Percentiles rank a stretch among this genome's conserved stretches.
phyloP scores from a whole-genome alignment of 2,888 invertebrate species.

The Homarus gammarus region DNA sequence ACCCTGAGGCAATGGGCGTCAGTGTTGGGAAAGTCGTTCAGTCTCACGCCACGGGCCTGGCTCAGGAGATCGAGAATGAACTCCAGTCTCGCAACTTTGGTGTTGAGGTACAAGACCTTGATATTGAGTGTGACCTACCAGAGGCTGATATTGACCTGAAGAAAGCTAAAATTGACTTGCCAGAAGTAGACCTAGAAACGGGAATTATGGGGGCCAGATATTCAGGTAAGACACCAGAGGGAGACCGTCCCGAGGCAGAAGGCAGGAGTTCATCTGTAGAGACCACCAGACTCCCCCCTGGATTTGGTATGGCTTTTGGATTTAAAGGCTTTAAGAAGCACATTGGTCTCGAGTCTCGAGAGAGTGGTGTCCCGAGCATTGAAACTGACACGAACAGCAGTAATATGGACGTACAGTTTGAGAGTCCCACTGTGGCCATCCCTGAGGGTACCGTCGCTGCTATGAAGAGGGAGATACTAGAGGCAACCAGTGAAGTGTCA shows the following conservation, averaged over 20 bases:
- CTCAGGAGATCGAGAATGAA: slow-evolving; percentile 14
- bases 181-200: slow-evolving; percentile 44
- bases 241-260: background rate
- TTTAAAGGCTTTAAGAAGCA: slow-evolving; percentile 68
- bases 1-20: background rate
- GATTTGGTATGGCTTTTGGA: slow-evolving; percentile 66
- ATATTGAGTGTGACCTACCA: slow-evolving; percentile 57
- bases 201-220: background rate
- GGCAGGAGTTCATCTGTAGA: slow-evolving; percentile 22
- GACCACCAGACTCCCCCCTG: slow-evolving; percentile 43
- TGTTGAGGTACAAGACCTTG: slow-evolving; percentile 28
- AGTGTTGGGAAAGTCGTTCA: background rate
- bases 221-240: background rate
- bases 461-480: slow-evolving; percentile 31
- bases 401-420: background rate
- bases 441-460: slow-evolving; percentile 47
- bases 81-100: background rate
- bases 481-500: slow-evolving; percentile 22
- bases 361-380: background rate
- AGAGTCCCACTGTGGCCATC: slow-evolving; percentile 1
- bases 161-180: slow-evolving; percentile 44
- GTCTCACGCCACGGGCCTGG: background rate
- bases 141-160: slow-evolving; percentile 64
- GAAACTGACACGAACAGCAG: background rate
- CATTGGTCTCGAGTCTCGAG: slow-evolving; percentile 40